Evolutionary conservation across 1,140 invertebrate genomes (phyloP), one percentile per base, ranked within the genome.

Genomic region (Ceratitis capitata): DNA sequence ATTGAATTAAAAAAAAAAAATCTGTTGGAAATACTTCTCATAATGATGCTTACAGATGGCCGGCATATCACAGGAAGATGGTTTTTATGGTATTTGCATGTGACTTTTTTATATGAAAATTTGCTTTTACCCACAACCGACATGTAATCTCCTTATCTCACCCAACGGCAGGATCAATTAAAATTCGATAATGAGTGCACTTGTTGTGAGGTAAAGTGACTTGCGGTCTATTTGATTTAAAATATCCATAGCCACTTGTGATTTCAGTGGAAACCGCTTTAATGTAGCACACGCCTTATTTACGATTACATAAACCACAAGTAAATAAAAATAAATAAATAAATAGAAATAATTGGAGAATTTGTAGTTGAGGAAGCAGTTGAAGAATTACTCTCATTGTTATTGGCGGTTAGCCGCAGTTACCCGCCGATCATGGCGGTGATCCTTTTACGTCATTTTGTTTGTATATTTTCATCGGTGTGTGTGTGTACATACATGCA

Each of bases 61-160:
- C 12, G 23, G 1, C 7, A 26, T 78, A 78, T 78, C 69, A 23
- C 9, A 3, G 0, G 1, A 78, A 3, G 39, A 78, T 45, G 19
- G 9, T 78, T 78, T 78, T 45, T 78, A n/a, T n/a, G n/a, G n/a
- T n/a, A 78, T 78, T 78, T 78, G 69, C 69, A 78, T 78, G n/a
- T 9, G 69, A 78, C n/a, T 45, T 78, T 78, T 78, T 3, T 78
- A 3, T 39, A 19, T 74, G 6, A 12, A 10, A 10, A 32, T 29
- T 69, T 69, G 1, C 16, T 19, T 19, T 0, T 29, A 61, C 12
- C 29, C 29, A n/a, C n/a, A n/a, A n/a, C 56, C 56, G 23, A 7
- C 12, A 61, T 26, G 29, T 29, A 61, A 10, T 9, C n/a, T n/a
- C 1, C 35, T 45, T 45, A 45, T 45, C 69, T 45, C 23, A 12